Evolutionary conservation across 1,140 invertebrate genomes (phyloP), one percentile per base, ranked within the genome.

Genomic region (Drosophila arizonae): DNA sequence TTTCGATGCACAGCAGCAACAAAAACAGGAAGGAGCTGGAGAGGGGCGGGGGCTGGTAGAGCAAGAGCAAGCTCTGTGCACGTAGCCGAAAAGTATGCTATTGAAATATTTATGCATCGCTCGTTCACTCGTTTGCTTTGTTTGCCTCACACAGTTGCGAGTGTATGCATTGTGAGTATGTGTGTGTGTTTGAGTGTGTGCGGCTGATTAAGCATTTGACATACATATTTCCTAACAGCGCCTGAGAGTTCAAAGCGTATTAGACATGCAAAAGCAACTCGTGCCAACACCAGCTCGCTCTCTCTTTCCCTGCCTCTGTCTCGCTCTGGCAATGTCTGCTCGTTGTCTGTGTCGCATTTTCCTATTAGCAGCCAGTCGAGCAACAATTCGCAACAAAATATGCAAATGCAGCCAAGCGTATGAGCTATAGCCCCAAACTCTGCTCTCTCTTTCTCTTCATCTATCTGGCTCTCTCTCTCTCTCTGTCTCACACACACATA

Each of bases 361-460:
- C 76, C 82, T 86, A 86, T 86, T 86, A 86, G 82, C 82, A 79
- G 68, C 30, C 70, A 84, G 81, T 66, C 74, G 70, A 86, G 78
- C 77, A 87, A 82, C 80, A 84, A 86, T 86, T 86, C 63, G 79
- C 79, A 76, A 81, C 82, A 82, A 87, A 87, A 87, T 86, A 82
- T 86, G 76, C 82, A 86, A 86, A 87, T 86, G 71, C 82, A 86
- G 72, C 69, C 72, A 73, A 87, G 78, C 76, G 79, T 81, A 79
- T 79, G 72, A 81, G 71, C 63, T 65, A 30, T 21, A 51, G 13
- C 46, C 36, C 9, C 5, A 33, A 33, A 33, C 33, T 33, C 33
- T 33, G 28, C 15, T 4, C 15, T 6, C 10, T 30, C 11, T 9
- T 33, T 11, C 15, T 28, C 17, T 52, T 9, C 62, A n/a, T 54